Base-by-base conservation (phyloP, 2,113 vertebrate species). In the Thunnus maccoyii region DNA sequence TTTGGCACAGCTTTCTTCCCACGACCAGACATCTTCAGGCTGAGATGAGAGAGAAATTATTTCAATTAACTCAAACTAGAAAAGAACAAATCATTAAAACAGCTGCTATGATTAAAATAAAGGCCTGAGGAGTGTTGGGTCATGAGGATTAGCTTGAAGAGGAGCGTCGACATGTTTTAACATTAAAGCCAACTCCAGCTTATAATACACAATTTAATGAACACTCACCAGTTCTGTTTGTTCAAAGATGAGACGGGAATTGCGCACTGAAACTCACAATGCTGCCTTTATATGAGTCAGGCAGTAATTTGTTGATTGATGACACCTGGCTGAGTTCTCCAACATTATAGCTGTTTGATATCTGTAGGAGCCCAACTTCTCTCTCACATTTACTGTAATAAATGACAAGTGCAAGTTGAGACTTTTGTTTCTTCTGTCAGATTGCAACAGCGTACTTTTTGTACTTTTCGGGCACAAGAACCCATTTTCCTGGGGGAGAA, bases 21-120 rank as follows among this genome's bases (percentile, higher is more conserved):
- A 72, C 60, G 88, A 27, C 94, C 96, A 82, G 96, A 96, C 95
- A 96, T 96, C n/a, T 73, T 87, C 17, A 58, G 25, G 60, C 2
- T 48, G 3, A 60, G 18, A 46, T 16, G 2, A 62, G 44, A 80
- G 17, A 50, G 30, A 47, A 9, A 7, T 2, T 9, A 41, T 8
- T 41, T 41, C 36, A 7, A 41, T 9, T 41, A 9, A 7, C 36
- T 25, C 9, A 10, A 15, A 46, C 20, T 56, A 41, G 36, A 41
- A 41, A 41, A 41, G 36, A 41, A 41, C 36, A 41, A 41, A 7
- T 41, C 36, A 41, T 41, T 22, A 63, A 47, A 76, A 30, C 4
- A 63, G n/a, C 18, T 13, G 57, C 7, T 51, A n/a, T 18, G 4
- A 50, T 27, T 47, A 0, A 25, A 15, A 55, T 27, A 3, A 79